Evolutionary conservation across 2,888 invertebrate species (phyloP), one percentile per base, ranked within the genome.

Genomic region (Pilophorus perplexus): DNA sequence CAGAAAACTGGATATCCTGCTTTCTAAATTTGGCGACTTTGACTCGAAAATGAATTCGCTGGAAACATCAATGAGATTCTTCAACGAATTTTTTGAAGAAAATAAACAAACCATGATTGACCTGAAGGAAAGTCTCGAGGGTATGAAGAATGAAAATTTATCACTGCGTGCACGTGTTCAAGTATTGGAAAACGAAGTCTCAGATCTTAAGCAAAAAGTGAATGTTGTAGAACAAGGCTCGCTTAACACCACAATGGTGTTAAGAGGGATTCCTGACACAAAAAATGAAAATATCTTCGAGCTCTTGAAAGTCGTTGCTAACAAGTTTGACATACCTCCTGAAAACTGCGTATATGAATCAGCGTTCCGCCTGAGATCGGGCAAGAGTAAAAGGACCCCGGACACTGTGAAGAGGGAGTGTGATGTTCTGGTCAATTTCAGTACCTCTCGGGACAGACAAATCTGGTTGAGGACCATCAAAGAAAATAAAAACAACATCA

Each of bases 251-350:
- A n/a, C 37, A 2, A 12, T 55, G 18, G 38, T 20, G 1, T 3
- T 55, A 23, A 5, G 38, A 12, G 55, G 55, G 1, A 38, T 55
- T 1, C 55, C 55, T 1, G 22, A 38, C 33, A 55, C 55, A 14
- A 5, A n/a, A 55, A 55, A 55, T n/a, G 55, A 55, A n/a, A 8
- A 55, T n/a, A 18, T 55, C 3, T 2, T 1, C 1, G 25, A 23
- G 25, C 27, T 59, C 1, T 3, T 59, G 14, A 59, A 44, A 5
- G 12, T 8, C 2, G 44, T 44, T 22, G 27, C 44, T 2, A 6
- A 40, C 1, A 59, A 59, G 16, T 16, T 54, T 33, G 8, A 16
- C 4, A 8, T 54, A 6, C 3, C 3, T 10, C 3, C 3, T 10
- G 14, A 6, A 33, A 27, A 54, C 14, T 18, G 3, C 3, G 52